Percentiles rank a stretch among this genome's conserved stretches.
Evolutionary conservation across 2,797 vertebrate genomes (phyloP).

Genomic region (Mallotus villosus): DNA sequence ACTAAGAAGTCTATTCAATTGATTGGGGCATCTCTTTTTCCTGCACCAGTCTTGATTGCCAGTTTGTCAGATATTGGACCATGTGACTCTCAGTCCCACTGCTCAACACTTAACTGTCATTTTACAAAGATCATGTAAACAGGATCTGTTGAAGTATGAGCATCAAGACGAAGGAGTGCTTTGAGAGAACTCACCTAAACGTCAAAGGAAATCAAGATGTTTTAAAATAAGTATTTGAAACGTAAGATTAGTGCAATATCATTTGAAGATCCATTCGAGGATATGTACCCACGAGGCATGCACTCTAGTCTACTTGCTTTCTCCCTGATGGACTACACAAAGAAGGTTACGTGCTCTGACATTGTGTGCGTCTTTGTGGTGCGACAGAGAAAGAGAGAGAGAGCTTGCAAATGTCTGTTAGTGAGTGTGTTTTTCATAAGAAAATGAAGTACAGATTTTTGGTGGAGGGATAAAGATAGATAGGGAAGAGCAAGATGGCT

Average conservation of each 20-base stretch:
- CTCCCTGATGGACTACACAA: neutral
- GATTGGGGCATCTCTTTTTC: conserved; percentile 51
- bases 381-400: neutral
- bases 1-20: conserved; percentile 48
- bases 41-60: conserved; percentile 12
- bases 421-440: conserved; percentile 47
- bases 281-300: conserved; percentile 1
- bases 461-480: conserved; percentile 64
- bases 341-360: neutral
- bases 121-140: conserved; percentile 11
- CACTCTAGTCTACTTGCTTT: neutral
- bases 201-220: conserved; percentile 7
- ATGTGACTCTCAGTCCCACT: neutral
- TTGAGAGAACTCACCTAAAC: conserved; percentile 34
- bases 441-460: conserved; percentile 41
- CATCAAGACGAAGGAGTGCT: conserved; percentile 30
- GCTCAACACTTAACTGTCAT: neutral
- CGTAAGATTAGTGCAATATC: too few relatives aligned
- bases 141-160: conserved; percentile 11
- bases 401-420: neutral
- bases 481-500: conserved; percentile 53
- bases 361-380: conserved; percentile 18
- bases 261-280: too few relatives aligned
- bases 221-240: conserved; percentile 20
- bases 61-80: conserved; percentile 24